Evolutionary conservation across 2,113 vertebrate genomes (phyloP), one percentile per base, ranked within the genome.

Genomic region (Periophthalmus modestus): DNA sequence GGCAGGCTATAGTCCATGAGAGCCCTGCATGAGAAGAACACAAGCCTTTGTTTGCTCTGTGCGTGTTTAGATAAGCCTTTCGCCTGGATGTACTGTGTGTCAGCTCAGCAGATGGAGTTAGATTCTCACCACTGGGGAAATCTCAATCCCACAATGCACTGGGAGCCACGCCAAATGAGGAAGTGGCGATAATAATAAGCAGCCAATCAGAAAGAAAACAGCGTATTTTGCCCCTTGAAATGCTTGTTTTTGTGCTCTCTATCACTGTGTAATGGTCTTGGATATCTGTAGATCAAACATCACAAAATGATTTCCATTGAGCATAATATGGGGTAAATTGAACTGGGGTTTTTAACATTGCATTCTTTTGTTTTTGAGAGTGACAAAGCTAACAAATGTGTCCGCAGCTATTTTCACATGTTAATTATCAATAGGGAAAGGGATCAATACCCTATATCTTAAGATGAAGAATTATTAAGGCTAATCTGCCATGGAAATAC

Each of bases 71-170:
- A 86, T 85, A 86, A 88, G 85, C 85, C 73, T 82, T 59, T 72
- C 79, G 82, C 68, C 86, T 82, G 85, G 68, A 84, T 88, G 75
- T 78, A 82, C 85, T 24, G 74, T 75, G 63, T 84, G 72, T 88
- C 81, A 71, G 81, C 74, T 85, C 68, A 72, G 82, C 86, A 87
- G 87, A 90, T 87, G 87, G 89, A 85, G 83, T 82, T 89, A 74
- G 80, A 85, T 80, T 89, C 85, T 83, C 81, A 86, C 82, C 75
- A 73, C 79, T 82, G 91, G 86, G 88, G 90, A 59, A 59, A 90
- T 91, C 82, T 80, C 82, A 81, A 83, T 85, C 89, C 88, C 85
- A 92, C 84, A 91, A 90, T 91, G 82, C 88, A 86, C 79, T 84
- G 88, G 91, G 87, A 87, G 74, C 33, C 0, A 50, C 19, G 88